A percentile compares a stretch with the other conserved stretches of the same genome.
Evolutionary conservation across 2,113 vertebrate genomes (phyloP).

Genomic region (Hylia prasina): DNA sequence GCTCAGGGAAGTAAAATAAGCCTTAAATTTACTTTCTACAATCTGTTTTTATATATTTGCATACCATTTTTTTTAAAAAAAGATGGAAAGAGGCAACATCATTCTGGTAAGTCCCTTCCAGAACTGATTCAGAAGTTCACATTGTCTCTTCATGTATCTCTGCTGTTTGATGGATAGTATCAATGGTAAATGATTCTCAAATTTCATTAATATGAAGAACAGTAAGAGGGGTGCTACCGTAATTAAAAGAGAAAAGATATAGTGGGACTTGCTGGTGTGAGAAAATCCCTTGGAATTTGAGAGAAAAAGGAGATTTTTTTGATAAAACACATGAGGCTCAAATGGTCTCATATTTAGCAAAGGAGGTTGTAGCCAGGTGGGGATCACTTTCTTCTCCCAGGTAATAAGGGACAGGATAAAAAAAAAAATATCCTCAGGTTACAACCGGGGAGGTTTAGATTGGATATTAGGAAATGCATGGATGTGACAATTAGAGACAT

Average conservation of each 20-base stretch:
- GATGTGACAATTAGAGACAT: neutral
- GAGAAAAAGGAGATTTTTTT: neutral
- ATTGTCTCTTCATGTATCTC: neutral
- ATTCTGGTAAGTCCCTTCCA: neutral
- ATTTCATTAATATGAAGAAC: neutral
- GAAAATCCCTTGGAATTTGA: neutral
- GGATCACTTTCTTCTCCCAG: neutral
- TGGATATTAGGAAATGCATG: neutral
- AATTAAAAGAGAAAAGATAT: neutral
- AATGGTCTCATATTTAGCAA: neutral
- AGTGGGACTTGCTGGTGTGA: neutral
- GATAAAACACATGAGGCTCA: neutral
- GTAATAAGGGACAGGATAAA: neutral
- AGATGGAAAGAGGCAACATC: neutral
- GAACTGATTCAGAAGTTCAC: neutral
- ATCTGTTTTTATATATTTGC: neutral
- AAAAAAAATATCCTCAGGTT: neutral
- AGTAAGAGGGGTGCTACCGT: neutral
- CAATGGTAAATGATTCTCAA: neutral
- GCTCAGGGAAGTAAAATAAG: neutral
- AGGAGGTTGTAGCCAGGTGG: neutral
- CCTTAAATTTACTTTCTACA: neutral
- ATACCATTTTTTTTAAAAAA: neutral
- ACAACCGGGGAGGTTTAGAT: neutral
- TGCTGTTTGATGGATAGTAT: neutral